Evolutionary conservation across 2,888 invertebrate genomes (phyloP).

Genomic region (Nebria brevicollis): DNA sequence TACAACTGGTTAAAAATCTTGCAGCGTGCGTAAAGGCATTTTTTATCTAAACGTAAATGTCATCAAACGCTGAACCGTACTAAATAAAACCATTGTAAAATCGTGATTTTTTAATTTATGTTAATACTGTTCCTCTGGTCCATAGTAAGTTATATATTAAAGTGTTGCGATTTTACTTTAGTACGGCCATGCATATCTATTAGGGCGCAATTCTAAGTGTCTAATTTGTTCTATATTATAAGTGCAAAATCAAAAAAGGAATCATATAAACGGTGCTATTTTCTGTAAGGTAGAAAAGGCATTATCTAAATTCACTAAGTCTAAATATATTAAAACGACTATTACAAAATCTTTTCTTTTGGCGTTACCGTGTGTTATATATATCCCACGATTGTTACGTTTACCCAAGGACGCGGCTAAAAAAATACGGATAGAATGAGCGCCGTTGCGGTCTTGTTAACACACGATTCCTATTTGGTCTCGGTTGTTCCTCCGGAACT

Average conservation of each 20-base stretch:
- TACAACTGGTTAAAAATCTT: background rate
- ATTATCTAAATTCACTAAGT: constrained; percentile 15
- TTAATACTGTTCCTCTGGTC: constrained; percentile 44
- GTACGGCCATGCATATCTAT: constrained; percentile 22
- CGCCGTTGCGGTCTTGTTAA: constrained; percentile 64
- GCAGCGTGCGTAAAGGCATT: background rate
- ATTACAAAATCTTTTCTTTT: constrained; percentile 3
- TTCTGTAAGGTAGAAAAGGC: constrained; percentile 43
- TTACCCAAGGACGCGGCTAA: constrained; percentile 67
- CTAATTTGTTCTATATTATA: background rate
- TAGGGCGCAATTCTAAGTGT: constrained; percentile 9
- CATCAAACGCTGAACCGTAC: background rate
- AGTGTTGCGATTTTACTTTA: constrained; percentile 29
- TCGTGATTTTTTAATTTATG: constrained; percentile 24
- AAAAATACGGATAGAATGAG: constrained; percentile 67
- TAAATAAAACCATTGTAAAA: background rate
- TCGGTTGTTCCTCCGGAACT: constrained; percentile 57
- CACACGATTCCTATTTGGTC: constrained; percentile 64
- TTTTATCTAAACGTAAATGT: background rate
- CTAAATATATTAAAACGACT: constrained; percentile 3
- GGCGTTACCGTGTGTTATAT: background rate
- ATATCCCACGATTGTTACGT: constrained; percentile 16
- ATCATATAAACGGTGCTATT: constrained; percentile 39
- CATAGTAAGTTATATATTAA: constrained; percentile 27
- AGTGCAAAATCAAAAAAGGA: constrained; percentile 27